Evolutionary conservation across 2,888 invertebrate genomes (phyloP).

Genomic region (Diarsia mendica): DNA sequence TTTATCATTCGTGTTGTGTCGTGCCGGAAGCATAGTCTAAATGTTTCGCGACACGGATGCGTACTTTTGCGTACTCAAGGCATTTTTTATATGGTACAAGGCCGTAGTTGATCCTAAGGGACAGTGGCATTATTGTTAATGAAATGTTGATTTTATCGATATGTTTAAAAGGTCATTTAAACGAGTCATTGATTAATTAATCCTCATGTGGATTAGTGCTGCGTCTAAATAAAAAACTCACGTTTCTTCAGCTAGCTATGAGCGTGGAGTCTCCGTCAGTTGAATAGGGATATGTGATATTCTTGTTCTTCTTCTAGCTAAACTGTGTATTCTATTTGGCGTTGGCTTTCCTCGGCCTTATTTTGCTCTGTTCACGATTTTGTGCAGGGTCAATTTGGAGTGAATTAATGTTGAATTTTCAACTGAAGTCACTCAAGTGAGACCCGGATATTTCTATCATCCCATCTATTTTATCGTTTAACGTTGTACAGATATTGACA

Average conservation of each 20-base stretch:
- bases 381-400: not conserved
- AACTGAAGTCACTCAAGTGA: not conserved
- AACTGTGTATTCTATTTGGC: not conserved
- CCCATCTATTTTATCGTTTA: no score
- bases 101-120: constrained; percentile 2
- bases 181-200: no score
- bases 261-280: not conserved
- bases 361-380: not conserved
- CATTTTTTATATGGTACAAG: constrained; percentile 20
- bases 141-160: not conserved
- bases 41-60: constrained; percentile 20
- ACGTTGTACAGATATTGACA: not conserved
- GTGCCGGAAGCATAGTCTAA: constrained; percentile 44
- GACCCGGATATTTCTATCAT: not conserved
- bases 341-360: not conserved
- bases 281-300: not conserved
- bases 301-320: not conserved
- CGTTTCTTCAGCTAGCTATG: not conserved
- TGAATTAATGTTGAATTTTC: not conserved
- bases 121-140: not conserved
- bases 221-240: not conserved
- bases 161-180: not conserved
- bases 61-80: constrained; percentile 26
- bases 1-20: constrained; percentile 15
- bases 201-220: not conserved